Conservation (phyloP, 2,113 vertebrate species). For the Paratilapia polleni region DNA sequence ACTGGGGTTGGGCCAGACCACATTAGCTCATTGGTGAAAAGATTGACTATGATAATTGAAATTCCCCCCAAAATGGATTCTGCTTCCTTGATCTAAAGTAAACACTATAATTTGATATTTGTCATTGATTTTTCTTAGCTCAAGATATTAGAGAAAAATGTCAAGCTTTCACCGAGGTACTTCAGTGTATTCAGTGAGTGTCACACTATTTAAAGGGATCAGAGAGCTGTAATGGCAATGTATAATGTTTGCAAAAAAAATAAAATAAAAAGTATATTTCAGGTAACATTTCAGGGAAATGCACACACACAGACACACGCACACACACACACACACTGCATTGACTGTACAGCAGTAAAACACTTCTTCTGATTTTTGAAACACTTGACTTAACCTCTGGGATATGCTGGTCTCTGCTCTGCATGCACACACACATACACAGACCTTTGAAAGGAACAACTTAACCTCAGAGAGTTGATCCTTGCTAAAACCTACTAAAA, state of each 20-base stretch:
- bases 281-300: not conserved
- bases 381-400: slow-evolving; percentile 52
- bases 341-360: slow-evolving; percentile 22
- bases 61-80: not conserved
- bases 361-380: slow-evolving; percentile 56
- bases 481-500: slow-evolving; percentile 70
- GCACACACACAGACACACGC: slow-evolving; percentile 8
- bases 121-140: not conserved
- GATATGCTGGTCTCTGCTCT: slow-evolving; percentile 38
- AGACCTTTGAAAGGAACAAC: slow-evolving; percentile 51
- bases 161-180: not conserved
- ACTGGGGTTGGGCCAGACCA: not conserved
- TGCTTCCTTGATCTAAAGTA: not conserved
- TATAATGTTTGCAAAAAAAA: not conserved
- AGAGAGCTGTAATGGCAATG: not conserved
- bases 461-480: slow-evolving; percentile 71
- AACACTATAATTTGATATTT: slow-evolving; percentile 23
- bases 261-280: too few relatives aligned
- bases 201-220: not conserved
- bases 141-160: not conserved
- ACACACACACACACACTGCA: not conserved
- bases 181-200: not conserved
- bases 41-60: not conserved
- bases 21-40: not conserved
- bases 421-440: slow-evolving; percentile 11